Percentiles rank a stretch among this genome's conserved stretches.
phyloP scores from a whole-genome alignment of 2,888 invertebrate species.

The Branchellion lobata region DNA sequence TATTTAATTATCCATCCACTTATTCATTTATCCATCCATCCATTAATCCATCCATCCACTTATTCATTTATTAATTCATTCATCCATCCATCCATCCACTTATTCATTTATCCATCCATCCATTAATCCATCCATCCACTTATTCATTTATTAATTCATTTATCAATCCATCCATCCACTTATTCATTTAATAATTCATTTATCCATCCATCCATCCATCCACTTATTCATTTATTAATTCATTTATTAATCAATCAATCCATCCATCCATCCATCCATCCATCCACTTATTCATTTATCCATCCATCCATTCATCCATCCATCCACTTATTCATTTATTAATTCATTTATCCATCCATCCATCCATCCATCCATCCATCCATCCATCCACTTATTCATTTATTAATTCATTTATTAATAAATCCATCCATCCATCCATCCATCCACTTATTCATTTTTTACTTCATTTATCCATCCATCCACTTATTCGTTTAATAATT shows the following conservation, averaged over 20 bases:
- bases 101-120: neutral
- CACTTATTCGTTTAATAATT: neutral
- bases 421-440: neutral
- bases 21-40: no score
- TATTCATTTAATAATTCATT: neutral
- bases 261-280: no score
- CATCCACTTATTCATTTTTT: neutral
- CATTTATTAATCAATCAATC: conserved; percentile 63
- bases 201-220: neutral
- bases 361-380: conserved; percentile 54
- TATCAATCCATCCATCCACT: neutral
- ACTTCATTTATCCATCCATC: neutral
- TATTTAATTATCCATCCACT: conserved; percentile 56
- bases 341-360: neutral
- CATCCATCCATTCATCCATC: neutral
- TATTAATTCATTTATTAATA: neutral
- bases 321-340: neutral
- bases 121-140: conserved; percentile 56
- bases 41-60: neutral
- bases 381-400: neutral
- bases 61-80: neutral
- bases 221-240: neutral
- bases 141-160: no score
- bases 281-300: neutral
- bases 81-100: neutral